phyloP scores from a whole-genome alignment of 2,113 vertebrate species.

The Gobio gobio region DNA sequence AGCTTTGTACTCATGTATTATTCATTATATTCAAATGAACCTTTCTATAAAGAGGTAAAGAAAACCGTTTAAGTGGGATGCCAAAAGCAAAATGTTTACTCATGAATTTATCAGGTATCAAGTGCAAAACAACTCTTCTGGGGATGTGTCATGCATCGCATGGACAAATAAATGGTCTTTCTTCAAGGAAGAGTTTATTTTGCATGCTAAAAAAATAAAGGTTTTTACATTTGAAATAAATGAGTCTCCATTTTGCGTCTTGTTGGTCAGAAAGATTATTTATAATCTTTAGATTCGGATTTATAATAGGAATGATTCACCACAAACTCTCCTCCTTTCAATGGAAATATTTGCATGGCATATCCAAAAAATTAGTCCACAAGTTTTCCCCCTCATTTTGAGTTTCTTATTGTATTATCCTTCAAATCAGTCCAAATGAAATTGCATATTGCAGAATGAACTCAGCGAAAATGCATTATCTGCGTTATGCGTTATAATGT shows the following conservation, averaged over 20 bases:
- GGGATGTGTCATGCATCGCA: neutral
- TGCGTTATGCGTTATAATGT: neutral
- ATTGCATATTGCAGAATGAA: neutral
- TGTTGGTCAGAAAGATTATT: neutral
- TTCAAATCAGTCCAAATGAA: neutral
- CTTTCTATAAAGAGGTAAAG: slow-evolving; percentile 16
- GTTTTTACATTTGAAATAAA: slow-evolving; percentile 31
- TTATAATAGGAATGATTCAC: neutral
- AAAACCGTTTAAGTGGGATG: slow-evolving; percentile 6
- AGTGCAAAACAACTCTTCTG: slow-evolving; percentile 12
- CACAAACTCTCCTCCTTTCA: neutral
- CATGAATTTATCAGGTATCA: slow-evolving; percentile 19
- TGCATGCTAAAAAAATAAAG: slow-evolving; percentile 42
- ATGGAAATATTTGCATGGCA: neutral
- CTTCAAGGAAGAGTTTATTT: slow-evolving; percentile 22
- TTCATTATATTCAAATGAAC: slow-evolving; percentile 31
- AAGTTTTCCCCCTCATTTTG: neutral
- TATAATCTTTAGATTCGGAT: too few species aligned
- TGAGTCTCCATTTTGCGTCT: neutral
- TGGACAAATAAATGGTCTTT: slow-evolving; percentile 1
- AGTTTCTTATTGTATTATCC: neutral
- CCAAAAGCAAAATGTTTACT: slow-evolving; percentile 37
- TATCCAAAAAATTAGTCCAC: neutral
- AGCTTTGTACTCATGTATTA: neutral
- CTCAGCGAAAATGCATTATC: neutral